A percentile compares a stretch with the other conserved stretches of the same genome.
phyloP scores from a whole-genome alignment of 2,888 invertebrate species.

The Nephrotoma appendiculata region DNA sequence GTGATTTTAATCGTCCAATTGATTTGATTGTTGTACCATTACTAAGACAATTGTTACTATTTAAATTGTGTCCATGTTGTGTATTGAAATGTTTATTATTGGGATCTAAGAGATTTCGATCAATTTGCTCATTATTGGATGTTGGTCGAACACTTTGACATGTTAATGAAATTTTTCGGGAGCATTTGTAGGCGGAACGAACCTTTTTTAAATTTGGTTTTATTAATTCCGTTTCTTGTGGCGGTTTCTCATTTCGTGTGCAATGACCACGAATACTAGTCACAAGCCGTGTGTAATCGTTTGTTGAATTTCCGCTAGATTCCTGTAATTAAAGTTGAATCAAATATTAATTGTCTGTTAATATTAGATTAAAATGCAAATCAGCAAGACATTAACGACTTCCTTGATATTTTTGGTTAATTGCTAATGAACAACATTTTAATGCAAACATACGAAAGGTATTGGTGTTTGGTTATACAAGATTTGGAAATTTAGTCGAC shows the following conservation, averaged over 20 bases:
- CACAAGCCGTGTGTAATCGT: constrained; percentile 33
- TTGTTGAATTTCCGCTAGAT: constrained; percentile 23
- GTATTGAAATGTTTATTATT: constrained; percentile 15
- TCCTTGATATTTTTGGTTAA: no score
- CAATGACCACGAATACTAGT: constrained; percentile 45
- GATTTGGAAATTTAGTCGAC: no score
- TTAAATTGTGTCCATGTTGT: neutral
- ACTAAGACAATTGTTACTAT: neutral
- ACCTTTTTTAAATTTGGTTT: constrained; percentile 11
- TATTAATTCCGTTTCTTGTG: constrained; percentile 19
- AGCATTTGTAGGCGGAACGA: constrained; percentile 22
- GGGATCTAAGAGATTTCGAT: constrained; percentile 18
- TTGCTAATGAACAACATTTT: no score
- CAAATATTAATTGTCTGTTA: neutral
- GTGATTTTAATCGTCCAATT: constrained; percentile 47
- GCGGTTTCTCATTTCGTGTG: constrained; percentile 40
- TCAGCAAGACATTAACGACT: no score
- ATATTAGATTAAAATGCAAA: no score
- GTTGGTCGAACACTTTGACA: constrained; percentile 41
- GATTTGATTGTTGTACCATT: constrained; percentile 17
- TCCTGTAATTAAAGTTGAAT: constrained; percentile 8
- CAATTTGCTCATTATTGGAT: constrained; percentile 28
- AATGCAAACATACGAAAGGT: no score
- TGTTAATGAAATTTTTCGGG: constrained; percentile 56
- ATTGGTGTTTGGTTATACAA: no score